A percentile compares a stretch with the other conserved stretches of the same genome.
Evolutionary conservation across 2,888 invertebrate genomes (phyloP).

Genomic region (Coecobrya sp.): DNA sequence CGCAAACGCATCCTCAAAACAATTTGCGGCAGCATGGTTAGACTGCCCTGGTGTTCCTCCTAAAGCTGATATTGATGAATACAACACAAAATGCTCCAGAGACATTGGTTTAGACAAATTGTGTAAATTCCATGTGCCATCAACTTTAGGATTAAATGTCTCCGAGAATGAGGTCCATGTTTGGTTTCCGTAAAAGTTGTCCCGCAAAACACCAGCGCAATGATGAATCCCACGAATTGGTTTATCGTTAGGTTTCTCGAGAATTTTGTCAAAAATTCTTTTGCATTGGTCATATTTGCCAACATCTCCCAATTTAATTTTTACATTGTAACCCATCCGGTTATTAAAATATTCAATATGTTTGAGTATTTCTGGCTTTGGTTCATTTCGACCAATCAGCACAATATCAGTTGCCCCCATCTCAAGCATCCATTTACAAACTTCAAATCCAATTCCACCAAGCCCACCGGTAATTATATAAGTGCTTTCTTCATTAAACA

Average conservation of each 20-base stretch:
- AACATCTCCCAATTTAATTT: conserved; percentile 26
- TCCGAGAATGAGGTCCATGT: conserved; percentile 57
- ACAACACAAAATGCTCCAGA: conserved; percentile 77
- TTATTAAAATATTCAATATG: conserved; percentile 38
- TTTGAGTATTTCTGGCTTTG: conserved; percentile 45
- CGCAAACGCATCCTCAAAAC: conserved; percentile 71
- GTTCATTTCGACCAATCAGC: conserved; percentile 63
- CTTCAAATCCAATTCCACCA: conserved; percentile 17
- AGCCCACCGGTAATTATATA: conserved; percentile 13
- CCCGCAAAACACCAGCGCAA: conserved; percentile 67
- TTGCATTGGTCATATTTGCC: conserved; percentile 59
- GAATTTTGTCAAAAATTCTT: neutral
- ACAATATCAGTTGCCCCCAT: conserved; percentile 70
- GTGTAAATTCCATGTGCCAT: conserved; percentile 77
- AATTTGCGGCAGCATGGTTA: conserved; percentile 78
- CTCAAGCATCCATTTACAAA: conserved; percentile 64
- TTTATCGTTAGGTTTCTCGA: neutral
- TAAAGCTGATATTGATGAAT: conserved; percentile 53
- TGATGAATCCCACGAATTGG: conserved; percentile 74
- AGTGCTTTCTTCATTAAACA: neutral
- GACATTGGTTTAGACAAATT: conserved; percentile 42
- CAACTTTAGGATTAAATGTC: conserved; percentile 67
- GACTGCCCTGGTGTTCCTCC: conserved; percentile 64
- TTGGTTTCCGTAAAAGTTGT: conserved; percentile 57
- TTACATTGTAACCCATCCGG: conserved; percentile 15